Percentiles rank a stretch among this genome's conserved stretches.
Evolutionary conservation across 2,113 vertebrate genomes (phyloP).

Genomic region (Rutilus rutilus): DNA sequence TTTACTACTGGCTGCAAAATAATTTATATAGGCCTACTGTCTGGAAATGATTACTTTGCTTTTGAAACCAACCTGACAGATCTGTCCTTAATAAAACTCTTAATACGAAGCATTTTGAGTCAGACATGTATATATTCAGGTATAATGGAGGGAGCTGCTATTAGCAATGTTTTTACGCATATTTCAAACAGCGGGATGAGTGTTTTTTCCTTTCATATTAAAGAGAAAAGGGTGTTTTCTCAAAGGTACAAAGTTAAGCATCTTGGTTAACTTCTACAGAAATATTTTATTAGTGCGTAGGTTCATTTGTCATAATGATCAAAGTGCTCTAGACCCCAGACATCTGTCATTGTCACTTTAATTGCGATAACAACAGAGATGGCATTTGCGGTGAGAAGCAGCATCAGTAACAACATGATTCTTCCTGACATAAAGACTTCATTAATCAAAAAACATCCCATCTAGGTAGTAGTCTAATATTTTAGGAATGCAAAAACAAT

Average conservation of each 20-base stretch:
- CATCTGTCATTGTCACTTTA: neutral
- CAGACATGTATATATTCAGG: neutral
- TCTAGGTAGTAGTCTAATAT: neutral
- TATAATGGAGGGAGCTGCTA: neutral
- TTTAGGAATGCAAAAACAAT: neutral
- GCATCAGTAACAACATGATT: neutral
- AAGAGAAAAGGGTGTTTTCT: slow-evolving; percentile 10
- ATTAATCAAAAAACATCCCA: neutral
- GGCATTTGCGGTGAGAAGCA: neutral
- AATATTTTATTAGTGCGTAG: slow-evolving; percentile 6
- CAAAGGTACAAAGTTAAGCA: neutral
- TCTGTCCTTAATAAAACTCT: neutral
- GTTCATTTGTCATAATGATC: slow-evolving; percentile 1
- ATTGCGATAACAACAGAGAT: neutral
- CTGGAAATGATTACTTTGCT: slow-evolving; percentile 10
- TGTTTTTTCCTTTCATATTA: neutral
- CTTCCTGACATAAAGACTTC: neutral
- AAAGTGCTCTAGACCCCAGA: neutral
- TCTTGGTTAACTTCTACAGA: neutral
- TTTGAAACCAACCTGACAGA: neutral
- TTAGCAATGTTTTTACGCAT: neutral
- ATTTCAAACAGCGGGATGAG: slow-evolving; percentile 10
- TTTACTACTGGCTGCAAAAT: neutral
- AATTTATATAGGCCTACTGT: neutral
- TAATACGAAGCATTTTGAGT: neutral